A percentile compares a stretch with the other conserved stretches of the same genome.
phyloP scores from a whole-genome alignment of 2,888 invertebrate species.

The Drosophila seclusa region DNA sequence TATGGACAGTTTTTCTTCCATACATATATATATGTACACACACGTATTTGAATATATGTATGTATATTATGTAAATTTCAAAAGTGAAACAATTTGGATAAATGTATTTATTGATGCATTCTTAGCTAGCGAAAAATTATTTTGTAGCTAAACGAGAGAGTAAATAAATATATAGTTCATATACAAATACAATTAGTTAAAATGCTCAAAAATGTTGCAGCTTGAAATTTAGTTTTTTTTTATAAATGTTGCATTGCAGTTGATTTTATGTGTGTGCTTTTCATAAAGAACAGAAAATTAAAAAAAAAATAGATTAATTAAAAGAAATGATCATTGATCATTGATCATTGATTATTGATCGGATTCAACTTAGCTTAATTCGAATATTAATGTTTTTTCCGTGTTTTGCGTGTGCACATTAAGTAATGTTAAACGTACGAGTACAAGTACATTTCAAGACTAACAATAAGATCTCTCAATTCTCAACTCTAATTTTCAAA shows the following conservation, averaged over 20 bases:
- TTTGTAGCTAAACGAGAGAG: constrained; percentile 52
- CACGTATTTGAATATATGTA: constrained; percentile 25
- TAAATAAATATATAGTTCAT: constrained; percentile 25
- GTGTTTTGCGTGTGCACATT: constrained; percentile 53
- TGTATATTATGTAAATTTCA: constrained; percentile 29
- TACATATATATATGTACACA: constrained; percentile 45
- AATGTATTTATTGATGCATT: constrained; percentile 79
- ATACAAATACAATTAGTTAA: constrained; percentile 10
- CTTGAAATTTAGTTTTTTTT: constrained; percentile 34
- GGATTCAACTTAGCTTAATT: constrained; percentile 24
- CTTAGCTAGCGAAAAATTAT: constrained; percentile 66
- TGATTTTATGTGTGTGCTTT: constrained; percentile 50
- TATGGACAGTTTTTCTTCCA: constrained; percentile 82
- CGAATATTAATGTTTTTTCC: constrained; percentile 49
- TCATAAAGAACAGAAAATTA: constrained; percentile 5
- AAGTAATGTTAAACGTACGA: constrained; percentile 34
- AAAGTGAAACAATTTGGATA: constrained; percentile 51
- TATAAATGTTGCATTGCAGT: constrained; percentile 63
- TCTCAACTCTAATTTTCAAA: constrained; percentile 65
- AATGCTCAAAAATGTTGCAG: constrained; percentile 46
- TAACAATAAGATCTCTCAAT: constrained; percentile 60
- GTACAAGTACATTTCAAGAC: constrained; percentile 58
- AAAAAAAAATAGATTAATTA: background rate
- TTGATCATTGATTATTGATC: background rate
- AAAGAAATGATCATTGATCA: background rate